Percentiles rank a stretch among this genome's conserved stretches.
phyloP scores from a whole-genome alignment of 2,797 vertebrate genomes.

The Cebuella pygmaea region DNA sequence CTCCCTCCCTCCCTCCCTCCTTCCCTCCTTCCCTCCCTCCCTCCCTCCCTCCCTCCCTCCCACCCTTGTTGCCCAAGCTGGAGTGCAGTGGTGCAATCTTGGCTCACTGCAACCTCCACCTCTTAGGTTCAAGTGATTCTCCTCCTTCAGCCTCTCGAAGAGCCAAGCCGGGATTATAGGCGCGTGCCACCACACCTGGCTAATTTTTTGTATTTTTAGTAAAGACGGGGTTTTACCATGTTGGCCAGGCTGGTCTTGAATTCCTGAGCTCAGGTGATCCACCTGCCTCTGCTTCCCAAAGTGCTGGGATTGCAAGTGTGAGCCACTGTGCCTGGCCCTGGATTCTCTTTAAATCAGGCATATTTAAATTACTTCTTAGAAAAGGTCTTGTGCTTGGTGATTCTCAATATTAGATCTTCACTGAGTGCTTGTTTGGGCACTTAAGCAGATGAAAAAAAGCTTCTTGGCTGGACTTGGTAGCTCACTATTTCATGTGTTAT shows the following conservation, averaged over 20 bases:
- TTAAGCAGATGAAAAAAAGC: not conserved
- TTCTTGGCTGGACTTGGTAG: not conserved
- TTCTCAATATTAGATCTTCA: slow-evolving; percentile 22
- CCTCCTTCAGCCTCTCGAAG: not conserved
- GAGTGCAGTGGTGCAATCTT: not conserved
- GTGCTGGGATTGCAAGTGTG: not conserved
- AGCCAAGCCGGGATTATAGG: not conserved
- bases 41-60: no score
- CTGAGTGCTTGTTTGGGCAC: not conserved
- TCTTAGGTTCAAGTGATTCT: no score
- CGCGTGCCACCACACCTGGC: not conserved
- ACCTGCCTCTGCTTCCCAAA: not conserved
- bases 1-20: no score
- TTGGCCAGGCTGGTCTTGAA: not conserved
- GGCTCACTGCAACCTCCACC: not conserved
- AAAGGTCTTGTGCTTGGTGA: not conserved
- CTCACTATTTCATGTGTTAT: slow-evolving; percentile 3
- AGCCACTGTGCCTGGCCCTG: not conserved
- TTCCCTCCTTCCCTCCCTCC: no score
- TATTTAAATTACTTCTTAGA: slow-evolving; percentile 43
- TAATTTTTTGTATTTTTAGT: not conserved
- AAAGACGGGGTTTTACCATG: not conserved
- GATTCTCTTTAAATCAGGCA: not conserved
- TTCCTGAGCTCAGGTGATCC: not conserved
- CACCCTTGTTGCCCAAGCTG: not conserved